Evolutionary conservation across 2,888 invertebrate species (phyloP).

Genomic region (Megalurothrips usitatus): DNA sequence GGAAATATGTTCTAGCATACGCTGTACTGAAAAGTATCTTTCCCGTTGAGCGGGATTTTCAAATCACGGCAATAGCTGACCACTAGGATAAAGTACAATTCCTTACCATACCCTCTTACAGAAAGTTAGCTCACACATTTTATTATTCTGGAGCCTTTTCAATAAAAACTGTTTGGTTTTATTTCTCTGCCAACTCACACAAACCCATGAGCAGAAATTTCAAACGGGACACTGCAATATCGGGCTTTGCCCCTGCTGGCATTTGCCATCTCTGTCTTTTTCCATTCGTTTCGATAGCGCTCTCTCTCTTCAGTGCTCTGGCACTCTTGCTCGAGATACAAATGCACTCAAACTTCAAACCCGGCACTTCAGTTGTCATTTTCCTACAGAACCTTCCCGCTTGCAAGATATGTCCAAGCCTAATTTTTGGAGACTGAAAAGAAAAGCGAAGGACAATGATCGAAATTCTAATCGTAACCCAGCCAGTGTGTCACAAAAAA

Average conservation of each 20-base stretch:
- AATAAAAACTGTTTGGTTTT: too few relatives aligned
- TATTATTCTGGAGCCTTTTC: too few relatives aligned
- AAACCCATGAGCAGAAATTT: too few relatives aligned
- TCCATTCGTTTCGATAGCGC: not conserved
- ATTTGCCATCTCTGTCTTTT: too few relatives aligned
- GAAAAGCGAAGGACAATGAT: not conserved
- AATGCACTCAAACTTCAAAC: not conserved
- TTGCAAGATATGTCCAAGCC: not conserved
- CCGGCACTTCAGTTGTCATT: not conserved
- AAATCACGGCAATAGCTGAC: not conserved
- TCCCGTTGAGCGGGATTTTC: not conserved
- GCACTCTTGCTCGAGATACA: too few relatives aligned
- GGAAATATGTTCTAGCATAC: not conserved
- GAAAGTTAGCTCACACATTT: too few relatives aligned
- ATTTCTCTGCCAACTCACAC: too few relatives aligned
- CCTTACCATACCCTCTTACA: too few relatives aligned
- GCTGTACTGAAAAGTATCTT: not conserved
- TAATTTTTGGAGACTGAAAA: constrained; percentile 5
- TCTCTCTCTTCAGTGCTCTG: not conserved
- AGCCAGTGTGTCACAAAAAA: not conserved
- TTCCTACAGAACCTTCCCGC: not conserved
- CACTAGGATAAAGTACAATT: too few relatives aligned
- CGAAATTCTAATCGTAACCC: not conserved
- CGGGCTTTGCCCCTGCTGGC: too few relatives aligned
- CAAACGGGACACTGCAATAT: too few relatives aligned